These are phyloP conservation scores for Metopia argyrocephala DNA, from an alignment of 2,888 invertebrate species.

Conservation along the genomic window DNA sequence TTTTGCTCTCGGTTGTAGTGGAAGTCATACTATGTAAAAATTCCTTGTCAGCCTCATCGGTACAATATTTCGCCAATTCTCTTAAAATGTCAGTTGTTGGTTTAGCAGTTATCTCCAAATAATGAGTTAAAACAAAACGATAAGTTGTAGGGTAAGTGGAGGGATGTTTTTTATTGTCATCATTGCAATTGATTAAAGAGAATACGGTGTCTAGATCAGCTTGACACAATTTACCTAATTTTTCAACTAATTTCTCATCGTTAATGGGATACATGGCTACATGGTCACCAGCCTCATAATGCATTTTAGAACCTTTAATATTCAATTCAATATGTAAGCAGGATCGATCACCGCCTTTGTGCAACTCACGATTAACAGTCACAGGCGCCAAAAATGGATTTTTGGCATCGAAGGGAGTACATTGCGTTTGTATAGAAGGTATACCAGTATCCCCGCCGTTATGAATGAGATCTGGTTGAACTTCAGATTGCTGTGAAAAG, in stretches of 20 bases:
- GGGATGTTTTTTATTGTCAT: constrained; percentile 98
- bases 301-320: constrained; percentile 95
- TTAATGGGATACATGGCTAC: constrained; percentile 97
- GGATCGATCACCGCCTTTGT: constrained; percentile 90
- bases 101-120: constrained; percentile 96
- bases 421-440: constrained; percentile 92
- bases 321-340: constrained; percentile 99
- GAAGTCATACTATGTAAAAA: constrained; percentile 90
- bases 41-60: constrained; percentile 90
- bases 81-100: constrained; percentile 97
- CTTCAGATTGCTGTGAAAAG: constrained; percentile 86
- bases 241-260: constrained; percentile 88
- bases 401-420: constrained; percentile 97
- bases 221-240: constrained; percentile 88
- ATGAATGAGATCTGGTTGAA: constrained; percentile 87
- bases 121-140: constrained; percentile 95
- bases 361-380: constrained; percentile 91
- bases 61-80: constrained; percentile 94
- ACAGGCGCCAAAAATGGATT: constrained; percentile 97
- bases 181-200: constrained; percentile 96
- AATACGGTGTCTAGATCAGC: constrained; percentile 92
- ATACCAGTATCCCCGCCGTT: constrained; percentile 96
- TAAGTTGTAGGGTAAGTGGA: constrained; percentile 99
- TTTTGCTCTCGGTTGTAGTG: constrained; percentile 93
- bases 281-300: constrained; percentile 97